Conservation (phyloP, 2,113 vertebrate genomes). For the Laticauda laticaudata region DNA sequence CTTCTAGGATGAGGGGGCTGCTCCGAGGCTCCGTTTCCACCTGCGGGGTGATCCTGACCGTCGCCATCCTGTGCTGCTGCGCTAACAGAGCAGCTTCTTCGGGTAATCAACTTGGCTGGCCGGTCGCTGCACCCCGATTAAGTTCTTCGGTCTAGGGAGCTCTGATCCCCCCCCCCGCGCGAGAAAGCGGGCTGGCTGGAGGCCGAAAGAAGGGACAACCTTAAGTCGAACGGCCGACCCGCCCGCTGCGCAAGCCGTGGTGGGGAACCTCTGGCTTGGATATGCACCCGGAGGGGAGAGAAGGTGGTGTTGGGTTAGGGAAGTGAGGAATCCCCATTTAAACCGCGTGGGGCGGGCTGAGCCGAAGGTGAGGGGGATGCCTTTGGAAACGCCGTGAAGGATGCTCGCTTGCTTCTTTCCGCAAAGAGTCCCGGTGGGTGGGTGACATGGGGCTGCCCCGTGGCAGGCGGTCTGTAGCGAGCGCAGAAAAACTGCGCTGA, state of each 20-base stretch:
- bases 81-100: conserved; percentile 16
- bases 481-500: not conserved
- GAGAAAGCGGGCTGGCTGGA: not conserved
- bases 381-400: not conserved
- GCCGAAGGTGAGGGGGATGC: not conserved
- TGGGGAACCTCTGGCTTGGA: not conserved
- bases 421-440: not conserved
- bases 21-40: not conserved
- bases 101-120: conserved; percentile 53
- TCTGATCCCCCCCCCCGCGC: not conserved
- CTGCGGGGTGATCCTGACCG: conserved; percentile 13
- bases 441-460: not conserved
- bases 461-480: not conserved
- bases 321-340: not conserved
- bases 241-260: not conserved
- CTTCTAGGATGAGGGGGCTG: not conserved
- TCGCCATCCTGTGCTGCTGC: not conserved
- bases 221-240: not conserved
- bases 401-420: not conserved
- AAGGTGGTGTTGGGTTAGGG: not conserved
- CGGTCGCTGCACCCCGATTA: too few species aligned
- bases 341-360: not conserved
- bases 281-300: not conserved
- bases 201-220: not conserved
- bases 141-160: not conserved